These are phyloP conservation scores for Periophthalmus modestus DNA, from an alignment of 2,113 vertebrate species.

Conservation along the genomic window DNA sequence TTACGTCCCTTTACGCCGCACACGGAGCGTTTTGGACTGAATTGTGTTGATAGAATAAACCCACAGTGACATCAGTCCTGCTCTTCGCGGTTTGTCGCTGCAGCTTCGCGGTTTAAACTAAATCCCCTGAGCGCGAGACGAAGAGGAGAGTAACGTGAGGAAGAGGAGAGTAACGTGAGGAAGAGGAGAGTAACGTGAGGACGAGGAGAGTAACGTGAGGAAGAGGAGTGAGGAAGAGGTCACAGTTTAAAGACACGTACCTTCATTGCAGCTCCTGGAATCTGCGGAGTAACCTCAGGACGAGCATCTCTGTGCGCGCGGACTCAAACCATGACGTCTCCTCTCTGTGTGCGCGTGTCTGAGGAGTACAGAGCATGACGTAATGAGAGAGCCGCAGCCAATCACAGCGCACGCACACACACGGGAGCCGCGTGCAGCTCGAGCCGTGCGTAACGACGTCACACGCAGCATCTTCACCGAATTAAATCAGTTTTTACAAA, in stretches of 20 bases:
- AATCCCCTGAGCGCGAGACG: neutral
- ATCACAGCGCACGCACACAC: constrained; percentile 40
- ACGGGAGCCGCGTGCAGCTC: constrained; percentile 45
- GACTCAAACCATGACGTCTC: constrained; percentile 81
- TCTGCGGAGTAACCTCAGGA: constrained; percentile 68
- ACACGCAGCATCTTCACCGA: constrained; percentile 25
- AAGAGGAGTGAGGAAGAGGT: no score
- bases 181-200: no score
- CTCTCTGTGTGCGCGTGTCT: constrained; percentile 60
- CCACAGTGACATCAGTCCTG: constrained; percentile 20
- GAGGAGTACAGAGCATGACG: constrained; percentile 72
- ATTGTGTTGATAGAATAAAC: constrained; percentile 9
- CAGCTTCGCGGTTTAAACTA: constrained; percentile 30
- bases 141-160: fast-evolving
- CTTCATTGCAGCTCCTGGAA: constrained; percentile 80
- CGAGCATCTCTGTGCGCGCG: constrained; percentile 71
- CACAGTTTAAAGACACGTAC: constrained; percentile 46
- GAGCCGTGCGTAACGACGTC: constrained; percentile 47
- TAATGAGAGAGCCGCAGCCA: constrained; percentile 69
- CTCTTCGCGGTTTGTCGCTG: constrained; percentile 30
- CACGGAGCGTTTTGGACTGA: neutral
- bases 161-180: no score
- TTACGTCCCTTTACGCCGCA: neutral
- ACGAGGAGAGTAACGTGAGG: no score
- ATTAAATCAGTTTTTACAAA: neutral